Evolutionary conservation across 1,140 invertebrate species (phyloP), one percentile per base, ranked within the genome.

Genomic region (Drosophila pectinifera): DNA sequence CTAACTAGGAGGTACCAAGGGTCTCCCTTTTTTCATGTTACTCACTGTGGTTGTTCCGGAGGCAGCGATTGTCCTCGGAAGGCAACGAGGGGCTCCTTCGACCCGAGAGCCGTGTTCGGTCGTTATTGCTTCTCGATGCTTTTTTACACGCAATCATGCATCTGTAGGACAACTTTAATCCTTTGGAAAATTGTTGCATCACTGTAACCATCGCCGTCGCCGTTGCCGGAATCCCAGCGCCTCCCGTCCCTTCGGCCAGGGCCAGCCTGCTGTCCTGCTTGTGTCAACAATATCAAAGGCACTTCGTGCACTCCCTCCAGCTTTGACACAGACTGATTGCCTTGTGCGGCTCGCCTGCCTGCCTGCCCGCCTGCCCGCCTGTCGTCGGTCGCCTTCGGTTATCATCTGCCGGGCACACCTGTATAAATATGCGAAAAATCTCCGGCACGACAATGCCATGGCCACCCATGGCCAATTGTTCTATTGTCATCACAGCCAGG

Each of bases 291-390:
- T 77, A 69, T 77, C 74, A 77, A 77, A 77, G 73, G 74, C 48
- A 58, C 51, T 53, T 49, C 51, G 18, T 67, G 55, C 58, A 73
- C 63, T 77, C 63, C 73, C 56, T 53, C 51, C 51, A 68, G 57
- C 55, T 77, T 77, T 77, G 74, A 77, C 74, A 77, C 73, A 77
- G 74, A 77, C 73, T 77, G 73, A 77, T 77, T 77, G 73, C 73
- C 68, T 72, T 56, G 41, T 46, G 64, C 54, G 49, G 20, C 62
- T 46, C 34, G 14, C 13, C 56, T 62, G 36, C 4, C n/a, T 18
- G 36, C 24, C 11, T 20, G 22, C 36, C 13, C 34, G 8, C 6
- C 28, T 57, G 34, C 11, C 16, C 8, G 31, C 31, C 49, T 53
- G 31, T 14, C 28, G 28, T 18, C 51, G 49, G 36, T 48, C 51